Evolutionary conservation across 2,797 vertebrate species (phyloP).

Genomic region (Brachymystax lenok): DNA sequence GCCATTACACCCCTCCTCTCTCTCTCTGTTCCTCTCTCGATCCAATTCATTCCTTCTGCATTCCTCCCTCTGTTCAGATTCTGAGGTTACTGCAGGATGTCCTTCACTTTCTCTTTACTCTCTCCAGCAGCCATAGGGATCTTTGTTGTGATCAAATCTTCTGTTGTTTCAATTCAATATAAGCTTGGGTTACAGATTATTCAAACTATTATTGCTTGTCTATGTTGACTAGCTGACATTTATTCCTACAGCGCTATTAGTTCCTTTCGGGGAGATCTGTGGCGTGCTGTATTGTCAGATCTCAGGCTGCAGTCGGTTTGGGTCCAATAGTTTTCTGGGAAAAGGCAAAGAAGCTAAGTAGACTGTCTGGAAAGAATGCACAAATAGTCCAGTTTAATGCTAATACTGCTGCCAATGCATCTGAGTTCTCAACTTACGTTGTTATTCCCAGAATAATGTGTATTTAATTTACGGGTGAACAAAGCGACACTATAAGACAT

Average conservation of each 20-base stretch:
- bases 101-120: neutral
- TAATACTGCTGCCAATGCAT: constrained; percentile 35
- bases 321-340: constrained; percentile 25
- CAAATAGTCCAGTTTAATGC: constrained; percentile 39
- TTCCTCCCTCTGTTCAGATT: neutral
- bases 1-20: neutral
- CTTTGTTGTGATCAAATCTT: neutral
- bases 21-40: neutral
- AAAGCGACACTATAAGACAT: constrained; percentile 21
- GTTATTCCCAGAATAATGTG: constrained; percentile 18
- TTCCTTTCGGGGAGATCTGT: constrained; percentile 3
- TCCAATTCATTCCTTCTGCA: no score
- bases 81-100: neutral
- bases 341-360: constrained; percentile 33
- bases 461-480: constrained; percentile 25
- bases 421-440: constrained; percentile 29
- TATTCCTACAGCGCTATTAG: neutral
- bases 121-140: neutral
- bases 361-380: constrained; percentile 46
- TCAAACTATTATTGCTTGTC: neutral
- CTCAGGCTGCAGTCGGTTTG: neutral
- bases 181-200: neutral
- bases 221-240: constrained; percentile 2
- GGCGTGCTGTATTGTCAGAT: neutral
- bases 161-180: neutral